Evolutionary conservation across 2,888 invertebrate species (phyloP).

Genomic region (Lapara coniferarum): DNA sequence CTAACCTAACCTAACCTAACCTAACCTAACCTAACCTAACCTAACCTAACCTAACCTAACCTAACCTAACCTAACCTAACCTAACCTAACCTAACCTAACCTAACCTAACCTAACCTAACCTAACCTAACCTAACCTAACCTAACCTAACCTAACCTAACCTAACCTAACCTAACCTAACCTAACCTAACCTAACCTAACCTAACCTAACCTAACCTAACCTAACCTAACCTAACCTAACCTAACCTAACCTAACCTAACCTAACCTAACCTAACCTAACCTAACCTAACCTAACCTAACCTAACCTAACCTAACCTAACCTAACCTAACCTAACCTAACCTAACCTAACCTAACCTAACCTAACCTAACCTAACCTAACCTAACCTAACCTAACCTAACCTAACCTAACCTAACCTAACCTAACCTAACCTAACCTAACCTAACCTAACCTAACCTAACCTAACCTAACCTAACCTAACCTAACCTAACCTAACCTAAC

Average conservation of each 20-base stretch:
- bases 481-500: constrained; percentile 31
- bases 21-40: constrained; percentile 30
- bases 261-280: constrained; percentile 30
- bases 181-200: constrained; percentile 30
- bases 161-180: constrained; percentile 30
- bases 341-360: constrained; percentile 30
- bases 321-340: constrained; percentile 30
- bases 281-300: constrained; percentile 30
- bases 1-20: constrained; percentile 30
- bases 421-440: constrained; percentile 31
- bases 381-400: constrained; percentile 30
- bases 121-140: constrained; percentile 30
- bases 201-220: constrained; percentile 30
- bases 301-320: constrained; percentile 30
- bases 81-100: constrained; percentile 30
- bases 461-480: constrained; percentile 30
- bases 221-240: constrained; percentile 30
- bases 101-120: constrained; percentile 30
- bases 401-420: constrained; percentile 30
- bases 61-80: constrained; percentile 30
- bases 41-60: constrained; percentile 30
- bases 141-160: constrained; percentile 30
- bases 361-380: constrained; percentile 30
- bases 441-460: constrained; percentile 31
- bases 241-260: constrained; percentile 30